These are phyloP conservation scores for Atta colombica DNA, from an alignment of 1,140 invertebrate genomes.

Conservation along the genomic window DNA sequence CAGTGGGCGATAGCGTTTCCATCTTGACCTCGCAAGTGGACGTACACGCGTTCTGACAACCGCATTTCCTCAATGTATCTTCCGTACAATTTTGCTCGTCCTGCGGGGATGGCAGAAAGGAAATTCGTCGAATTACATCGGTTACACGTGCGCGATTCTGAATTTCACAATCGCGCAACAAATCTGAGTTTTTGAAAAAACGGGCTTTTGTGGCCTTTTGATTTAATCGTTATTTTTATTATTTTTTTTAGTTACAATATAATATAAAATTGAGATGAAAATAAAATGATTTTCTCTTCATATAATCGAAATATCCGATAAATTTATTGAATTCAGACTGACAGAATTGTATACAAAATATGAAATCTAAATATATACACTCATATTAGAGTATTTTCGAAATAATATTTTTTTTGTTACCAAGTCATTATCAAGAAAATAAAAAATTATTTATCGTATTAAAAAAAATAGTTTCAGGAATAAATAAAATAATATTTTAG, in stretches of 20 bases:
- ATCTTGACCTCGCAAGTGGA: constrained; percentile 85
- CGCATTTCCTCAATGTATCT: constrained; percentile 79
- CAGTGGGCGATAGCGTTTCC: constrained; percentile 82
- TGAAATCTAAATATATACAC: constrained; percentile 19
- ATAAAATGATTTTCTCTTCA: background rate
- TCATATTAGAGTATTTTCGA: background rate
- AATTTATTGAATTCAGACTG: constrained; percentile 12
- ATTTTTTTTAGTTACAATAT: background rate
- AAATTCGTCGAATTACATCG: constrained; percentile 24
- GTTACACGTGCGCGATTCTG: constrained; percentile 14
- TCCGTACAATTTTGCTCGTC: constrained; percentile 80
- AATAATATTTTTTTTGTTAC: background rate
- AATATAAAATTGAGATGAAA: constrained; percentile 13
- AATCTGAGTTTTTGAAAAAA: background rate
- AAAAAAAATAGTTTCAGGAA: background rate
- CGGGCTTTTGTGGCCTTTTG: background rate
- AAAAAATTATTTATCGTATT: background rate
- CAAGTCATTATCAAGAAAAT: background rate
- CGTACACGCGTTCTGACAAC: constrained; percentile 82
- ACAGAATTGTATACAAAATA: background rate
- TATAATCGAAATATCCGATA: background rate
- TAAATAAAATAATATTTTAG: background rate
- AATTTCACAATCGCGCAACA: background rate
- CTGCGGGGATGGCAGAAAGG: constrained; percentile 67
- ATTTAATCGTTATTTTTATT: constrained; percentile 3